Evolutionary conservation across 2,797 vertebrate species (phyloP).

Genomic region (Poecilia picta): DNA sequence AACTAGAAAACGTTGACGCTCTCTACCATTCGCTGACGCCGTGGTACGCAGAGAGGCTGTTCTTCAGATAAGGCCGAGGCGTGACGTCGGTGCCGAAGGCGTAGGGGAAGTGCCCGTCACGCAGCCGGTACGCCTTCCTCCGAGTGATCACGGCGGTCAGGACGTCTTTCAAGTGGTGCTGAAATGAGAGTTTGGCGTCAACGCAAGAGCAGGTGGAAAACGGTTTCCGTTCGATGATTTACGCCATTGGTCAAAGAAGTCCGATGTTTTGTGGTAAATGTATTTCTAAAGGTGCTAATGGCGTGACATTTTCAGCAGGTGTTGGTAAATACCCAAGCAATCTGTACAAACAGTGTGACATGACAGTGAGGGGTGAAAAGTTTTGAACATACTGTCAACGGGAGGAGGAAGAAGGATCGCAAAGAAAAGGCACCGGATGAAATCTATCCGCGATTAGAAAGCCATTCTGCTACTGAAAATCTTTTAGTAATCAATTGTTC

Average conservation of each 20-base stretch:
- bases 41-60: slow-evolving; percentile 92
- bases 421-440: too few relatives aligned
- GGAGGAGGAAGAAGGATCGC: too few relatives aligned
- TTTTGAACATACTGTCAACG: too few relatives aligned
- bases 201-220: neutral
- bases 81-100: slow-evolving; percentile 94
- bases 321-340: too few relatives aligned
- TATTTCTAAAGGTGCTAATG: too few relatives aligned
- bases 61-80: slow-evolving; percentile 94
- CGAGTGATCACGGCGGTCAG: slow-evolving; percentile 91
- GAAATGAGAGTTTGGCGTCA: slow-evolving; percentile 22
- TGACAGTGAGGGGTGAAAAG: too few relatives aligned
- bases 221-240: neutral
- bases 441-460: too few relatives aligned
- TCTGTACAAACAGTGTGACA: too few relatives aligned
- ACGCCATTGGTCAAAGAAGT: neutral
- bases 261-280: too few relatives aligned
- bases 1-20: neutral
- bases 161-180: slow-evolving; percentile 97
- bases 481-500: too few relatives aligned
- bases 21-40: slow-evolving; percentile 88
- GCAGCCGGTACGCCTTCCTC: slow-evolving; percentile 91
- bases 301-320: too few relatives aligned
- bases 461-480: too few relatives aligned
- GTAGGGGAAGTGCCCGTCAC: slow-evolving; percentile 92